Conservation (phyloP, 1,140 invertebrate genomes). For the Eurosta solidaginis region DNA sequence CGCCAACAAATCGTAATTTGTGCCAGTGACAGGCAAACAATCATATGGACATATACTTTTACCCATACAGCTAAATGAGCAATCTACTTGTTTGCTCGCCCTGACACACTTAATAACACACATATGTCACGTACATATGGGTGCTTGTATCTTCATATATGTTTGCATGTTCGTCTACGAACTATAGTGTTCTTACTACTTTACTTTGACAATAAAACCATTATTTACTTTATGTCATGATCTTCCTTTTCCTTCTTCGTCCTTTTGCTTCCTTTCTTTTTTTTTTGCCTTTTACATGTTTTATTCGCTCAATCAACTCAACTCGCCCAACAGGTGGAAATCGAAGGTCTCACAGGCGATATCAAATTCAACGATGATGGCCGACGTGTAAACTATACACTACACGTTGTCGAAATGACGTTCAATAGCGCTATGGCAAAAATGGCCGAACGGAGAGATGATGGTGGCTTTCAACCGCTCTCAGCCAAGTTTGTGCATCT, state of each 20-base stretch:
- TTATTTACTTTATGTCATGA: not conserved
- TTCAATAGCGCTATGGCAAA: conserved; percentile 84
- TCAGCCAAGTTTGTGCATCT: conserved; percentile 79
- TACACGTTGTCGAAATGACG: conserved; percentile 93
- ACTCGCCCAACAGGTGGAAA: conserved; percentile 81
- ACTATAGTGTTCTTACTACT: not conserved
- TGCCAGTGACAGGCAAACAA: not conserved
- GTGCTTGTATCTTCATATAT: too few species aligned
- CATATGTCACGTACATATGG: not conserved
- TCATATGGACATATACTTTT: too few species aligned
- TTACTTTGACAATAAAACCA: not conserved
- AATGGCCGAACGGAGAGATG: conserved; percentile 92
- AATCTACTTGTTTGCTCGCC: too few species aligned
- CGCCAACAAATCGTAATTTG: not conserved
- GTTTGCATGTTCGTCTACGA: not conserved
- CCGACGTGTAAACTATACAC: conserved; percentile 83
- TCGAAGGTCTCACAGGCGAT: conserved; percentile 88
- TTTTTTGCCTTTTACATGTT: not conserved
- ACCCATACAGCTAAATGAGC: too few species aligned
- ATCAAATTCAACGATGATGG: conserved; percentile 88
- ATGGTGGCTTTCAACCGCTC: conserved; percentile 74
- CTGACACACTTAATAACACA: too few species aligned
- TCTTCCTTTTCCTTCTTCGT: not conserved
- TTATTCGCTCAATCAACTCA: not conserved
- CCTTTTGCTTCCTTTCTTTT: too few species aligned